Evolutionary conservation across 2,797 vertebrate species (phyloP).

Genomic region (Pelobates cultripes): DNA sequence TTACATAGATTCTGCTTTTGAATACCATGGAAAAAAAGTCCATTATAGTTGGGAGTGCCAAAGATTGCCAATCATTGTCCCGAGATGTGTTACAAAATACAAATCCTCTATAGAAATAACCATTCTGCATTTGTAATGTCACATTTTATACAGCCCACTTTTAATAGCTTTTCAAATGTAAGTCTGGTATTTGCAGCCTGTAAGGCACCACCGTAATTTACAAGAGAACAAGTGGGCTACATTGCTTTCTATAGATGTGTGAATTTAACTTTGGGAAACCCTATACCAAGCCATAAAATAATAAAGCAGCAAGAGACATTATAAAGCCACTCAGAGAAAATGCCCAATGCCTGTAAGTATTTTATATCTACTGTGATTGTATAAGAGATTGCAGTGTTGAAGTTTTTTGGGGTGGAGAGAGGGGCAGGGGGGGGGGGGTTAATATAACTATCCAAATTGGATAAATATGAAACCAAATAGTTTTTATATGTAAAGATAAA

Average conservation of each 20-base stretch:
- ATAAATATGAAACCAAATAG: not conserved
- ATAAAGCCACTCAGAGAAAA: slow-evolving; percentile 30
- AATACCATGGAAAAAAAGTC: too few relatives aligned
- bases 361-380: slow-evolving; percentile 22
- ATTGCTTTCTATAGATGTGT: slow-evolving; percentile 53
- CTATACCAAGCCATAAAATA: slow-evolving; percentile 32
- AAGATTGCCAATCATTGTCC: too few relatives aligned
- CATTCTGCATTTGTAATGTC: slow-evolving; percentile 6
- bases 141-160: slow-evolving; percentile 13
- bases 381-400: slow-evolving; percentile 1
- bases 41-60: too few relatives aligned
- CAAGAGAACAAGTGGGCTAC: slow-evolving; percentile 35
- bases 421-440: too few relatives aligned
- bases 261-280: slow-evolving; percentile 46
- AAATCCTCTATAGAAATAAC: not conserved
- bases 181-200: slow-evolving; percentile 36
- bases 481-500: not conserved
- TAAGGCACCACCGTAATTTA: slow-evolving; percentile 43
- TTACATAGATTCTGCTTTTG: too few relatives aligned
- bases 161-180: slow-evolving; percentile 36
- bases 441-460: not conserved
- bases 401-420: not conserved
- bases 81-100: too few relatives aligned
- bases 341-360: slow-evolving; percentile 9
- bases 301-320: slow-evolving; percentile 32